Evolutionary conservation across 1,140 invertebrate genomes (phyloP).

Genomic region (Saccostrea glomerata): DNA sequence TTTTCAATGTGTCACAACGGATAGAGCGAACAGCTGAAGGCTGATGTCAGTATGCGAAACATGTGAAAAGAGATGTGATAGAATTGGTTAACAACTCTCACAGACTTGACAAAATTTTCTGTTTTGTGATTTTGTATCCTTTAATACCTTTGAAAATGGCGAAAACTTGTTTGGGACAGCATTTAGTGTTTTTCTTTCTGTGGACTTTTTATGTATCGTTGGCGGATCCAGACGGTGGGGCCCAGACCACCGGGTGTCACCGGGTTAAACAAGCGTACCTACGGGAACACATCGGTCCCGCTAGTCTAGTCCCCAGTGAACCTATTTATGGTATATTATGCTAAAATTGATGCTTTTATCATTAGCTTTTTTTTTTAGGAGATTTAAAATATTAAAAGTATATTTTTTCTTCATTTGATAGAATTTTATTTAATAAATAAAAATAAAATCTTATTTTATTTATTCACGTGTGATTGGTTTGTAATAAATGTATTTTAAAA

Average conservation of each 20-base stretch:
- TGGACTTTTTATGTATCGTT: constrained; percentile 37
- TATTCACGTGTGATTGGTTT: too few relatives aligned
- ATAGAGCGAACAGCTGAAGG: constrained; percentile 1
- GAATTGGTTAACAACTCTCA: not conserved
- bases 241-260: constrained; percentile 38
- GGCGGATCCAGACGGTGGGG: constrained; percentile 25
- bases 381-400: too few relatives aligned
- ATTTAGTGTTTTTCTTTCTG: constrained; percentile 43
- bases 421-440: not conserved
- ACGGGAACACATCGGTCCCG: constrained; percentile 48
- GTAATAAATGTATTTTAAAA: too few relatives aligned
- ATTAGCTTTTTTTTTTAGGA: not conserved
- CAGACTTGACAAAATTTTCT: not conserved
- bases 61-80: constrained; percentile 11
- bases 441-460: too few relatives aligned
- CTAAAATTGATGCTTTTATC: not conserved
- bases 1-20: constrained; percentile 13
- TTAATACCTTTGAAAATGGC: constrained; percentile 38
- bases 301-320: constrained; percentile 48
- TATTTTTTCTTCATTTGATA: too few relatives aligned
- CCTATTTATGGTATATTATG: constrained; percentile 51
- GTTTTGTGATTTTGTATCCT: not conserved
- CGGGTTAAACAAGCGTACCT: constrained; percentile 52
- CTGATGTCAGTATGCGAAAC: not conserved
- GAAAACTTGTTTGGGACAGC: constrained; percentile 31